Evolutionary conservation across 2,888 invertebrate genomes (phyloP), one percentile per base, ranked within the genome.

Genomic region (Troides helena): DNA sequence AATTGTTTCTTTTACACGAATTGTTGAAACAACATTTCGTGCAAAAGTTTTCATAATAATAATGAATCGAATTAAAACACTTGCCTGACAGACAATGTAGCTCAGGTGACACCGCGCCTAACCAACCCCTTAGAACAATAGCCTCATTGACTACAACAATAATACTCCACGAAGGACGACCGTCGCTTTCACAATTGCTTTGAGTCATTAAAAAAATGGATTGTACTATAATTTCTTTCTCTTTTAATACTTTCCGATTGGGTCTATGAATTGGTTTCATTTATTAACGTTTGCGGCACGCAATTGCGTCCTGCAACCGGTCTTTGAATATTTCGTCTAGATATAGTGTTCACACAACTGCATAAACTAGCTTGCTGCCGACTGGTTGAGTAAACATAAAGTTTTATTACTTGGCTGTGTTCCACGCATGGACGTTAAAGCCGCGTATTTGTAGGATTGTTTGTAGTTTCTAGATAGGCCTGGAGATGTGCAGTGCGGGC

Each of bases 331-430:
- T 73, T 74, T 78, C 68, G 72, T 78, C 80, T 80, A 81, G 81
- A 79, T 81, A 79, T 76, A 74, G 73, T 76, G 75, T 74, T 72
- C 73, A 73, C 74, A 76, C 74, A 71, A 72, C 74, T 78, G 80
- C 84, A 85, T 85, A 87, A 85, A 85, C 85, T 83, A 84, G 85
- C 82, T 81, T 82, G 82, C 81, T 84, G 85, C 85, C 81, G 86
- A 87, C 85, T 87, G 81, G 83, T 81, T 85, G 84, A 88, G 88
- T 87, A 89, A 90, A 91, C 92, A 90, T 89, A 85, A 88, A 88
- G 88, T 90, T 91, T 92, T 91, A 92, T 91, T 88, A 89, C 87
- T 92, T 92, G 92, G 92, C 92, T 86, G 82, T 86, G 89, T 89
- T 92, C 92, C 92, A 92, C 88, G 88, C 87, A 85, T 81, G 86